Base-by-base conservation (phyloP, 2,888 invertebrate genomes). In the Tetrapedia diversipes region DNA sequence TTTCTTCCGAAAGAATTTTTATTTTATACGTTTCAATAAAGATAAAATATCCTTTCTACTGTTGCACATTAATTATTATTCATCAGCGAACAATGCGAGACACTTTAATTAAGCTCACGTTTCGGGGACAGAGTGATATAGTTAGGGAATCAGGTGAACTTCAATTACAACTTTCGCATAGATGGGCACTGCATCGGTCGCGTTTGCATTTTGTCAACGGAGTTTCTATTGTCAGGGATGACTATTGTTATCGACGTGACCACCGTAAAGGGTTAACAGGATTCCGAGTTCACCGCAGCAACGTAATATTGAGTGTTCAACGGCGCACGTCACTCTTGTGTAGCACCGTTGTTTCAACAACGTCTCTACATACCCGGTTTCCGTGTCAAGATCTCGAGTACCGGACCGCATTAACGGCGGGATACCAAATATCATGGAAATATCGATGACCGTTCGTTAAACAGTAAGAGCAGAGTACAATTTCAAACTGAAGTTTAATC, bases 221-320 rank as follows among this genome's bases (percentile, higher is more conserved):
- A 59, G 53, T 60, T 60, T 47, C 71, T 24, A 72, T 72, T 68
- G 69, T 68, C 69, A 37, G 19, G 29, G 71, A 59, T 60, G 53
- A 68, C 71, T 53, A 68, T 72, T 68, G 71, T 72, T 59, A 72
- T 68, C 71, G 69, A 72, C 51, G 68, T 72, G 71, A 71, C 71
- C 71, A 56, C 39, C 47, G 66, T 56, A 22, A 43, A 59, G 51
- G 69, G 59, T 72, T 72, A 68, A 72, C 71, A 45, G 59, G 53
- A 68, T 68, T 19, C 45, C 69, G 59, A 53, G 59, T 53, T 59
- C 34, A 24, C 71, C 37, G 29, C 53, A 34, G 41, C 11, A 6
- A 29, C 32, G 53, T 68, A 68, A 72, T 68, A 72, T 60, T 24
- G 43, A 53, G 57, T 67, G 66, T 34, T 70, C 70, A 65, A 56